Evolutionary conservation across 2,888 invertebrate genomes (phyloP).

Genomic region (Meteorus colon): DNA sequence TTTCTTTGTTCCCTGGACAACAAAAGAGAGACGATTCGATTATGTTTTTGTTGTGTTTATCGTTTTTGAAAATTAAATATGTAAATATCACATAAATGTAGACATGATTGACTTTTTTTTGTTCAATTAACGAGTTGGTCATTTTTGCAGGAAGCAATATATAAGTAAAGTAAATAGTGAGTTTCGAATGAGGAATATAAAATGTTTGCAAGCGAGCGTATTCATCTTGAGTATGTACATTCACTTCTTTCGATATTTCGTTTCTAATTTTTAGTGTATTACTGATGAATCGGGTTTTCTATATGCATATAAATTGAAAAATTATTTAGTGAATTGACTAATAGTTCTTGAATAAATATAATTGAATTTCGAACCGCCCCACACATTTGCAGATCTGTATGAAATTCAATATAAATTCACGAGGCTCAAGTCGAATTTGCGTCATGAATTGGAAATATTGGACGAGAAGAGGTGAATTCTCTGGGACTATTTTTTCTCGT

Average conservation of each 20-base stretch:
- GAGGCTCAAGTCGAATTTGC: background rate
- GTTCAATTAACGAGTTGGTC: background rate
- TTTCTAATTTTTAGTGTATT: background rate
- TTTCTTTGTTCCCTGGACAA: constrained; percentile 63
- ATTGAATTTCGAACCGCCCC: background rate
- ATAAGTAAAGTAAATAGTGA: background rate
- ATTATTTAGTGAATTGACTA: background rate
- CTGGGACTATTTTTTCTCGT: background rate
- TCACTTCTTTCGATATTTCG: background rate
- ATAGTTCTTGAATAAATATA: background rate
- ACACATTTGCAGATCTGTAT: background rate
- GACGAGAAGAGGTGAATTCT: too few relatives aligned
- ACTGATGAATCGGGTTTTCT: background rate
- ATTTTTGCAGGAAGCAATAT: background rate
- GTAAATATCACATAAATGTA: too few relatives aligned
- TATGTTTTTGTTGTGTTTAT: constrained; percentile 40
- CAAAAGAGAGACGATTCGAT: constrained; percentile 57
- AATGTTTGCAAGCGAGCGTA: background rate
- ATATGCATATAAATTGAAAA: background rate
- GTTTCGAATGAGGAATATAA: background rate
- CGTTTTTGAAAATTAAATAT: constrained; percentile 18
- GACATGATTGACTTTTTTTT: background rate
- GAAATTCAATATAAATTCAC: background rate
- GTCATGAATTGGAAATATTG: background rate
- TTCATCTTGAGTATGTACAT: background rate